Conservation (phyloP, 2,888 invertebrate genomes). For the Drosophila rubida region DNA sequence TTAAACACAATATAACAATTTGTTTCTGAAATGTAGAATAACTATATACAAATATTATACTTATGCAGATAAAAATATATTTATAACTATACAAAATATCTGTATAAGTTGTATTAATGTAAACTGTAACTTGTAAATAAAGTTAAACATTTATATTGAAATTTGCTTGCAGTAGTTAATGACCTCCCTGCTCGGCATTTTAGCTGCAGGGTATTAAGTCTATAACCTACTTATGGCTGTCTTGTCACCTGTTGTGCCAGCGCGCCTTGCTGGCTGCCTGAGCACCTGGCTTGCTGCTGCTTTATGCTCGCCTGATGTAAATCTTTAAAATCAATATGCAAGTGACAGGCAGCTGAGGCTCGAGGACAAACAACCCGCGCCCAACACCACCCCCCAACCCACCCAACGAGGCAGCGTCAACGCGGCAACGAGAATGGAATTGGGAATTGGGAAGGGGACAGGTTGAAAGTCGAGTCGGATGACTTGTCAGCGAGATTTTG, state of each 20-base stretch:
- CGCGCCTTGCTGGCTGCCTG: slow-evolving; percentile 12
- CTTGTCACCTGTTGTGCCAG: slow-evolving; percentile 55
- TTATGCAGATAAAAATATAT: no score
- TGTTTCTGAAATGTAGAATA: no score
- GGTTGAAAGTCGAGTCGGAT: slow-evolving; percentile 34
- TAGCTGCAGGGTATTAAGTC: slow-evolving; percentile 20
- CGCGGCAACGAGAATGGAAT: slow-evolving; percentile 7
- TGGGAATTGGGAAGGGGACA: slow-evolving; percentile 16
- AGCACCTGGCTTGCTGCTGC: slow-evolving; percentile 11
- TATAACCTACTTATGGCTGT: slow-evolving; percentile 49
- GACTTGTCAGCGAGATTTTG: slow-evolving; percentile 42
- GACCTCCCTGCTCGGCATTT: no score
- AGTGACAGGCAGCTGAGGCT: slow-evolving; percentile 55
- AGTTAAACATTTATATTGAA: no score
- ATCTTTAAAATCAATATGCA: slow-evolving; percentile 78
- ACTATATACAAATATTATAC: no score
- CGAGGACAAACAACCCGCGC: slow-evolving; percentile 29
- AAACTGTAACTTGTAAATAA: no score
- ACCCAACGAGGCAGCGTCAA: neutral
- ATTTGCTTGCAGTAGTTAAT: no score
- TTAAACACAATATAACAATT: no score
- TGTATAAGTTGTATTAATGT: no score
- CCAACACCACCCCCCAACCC: neutral
- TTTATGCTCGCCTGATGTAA: slow-evolving; percentile 48
- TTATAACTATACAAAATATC: no score